A percentile compares a stretch with the other conserved stretches of the same genome.
Conservation (phyloP, 2,888 invertebrate genomes). For the Seira ritae region DNA sequence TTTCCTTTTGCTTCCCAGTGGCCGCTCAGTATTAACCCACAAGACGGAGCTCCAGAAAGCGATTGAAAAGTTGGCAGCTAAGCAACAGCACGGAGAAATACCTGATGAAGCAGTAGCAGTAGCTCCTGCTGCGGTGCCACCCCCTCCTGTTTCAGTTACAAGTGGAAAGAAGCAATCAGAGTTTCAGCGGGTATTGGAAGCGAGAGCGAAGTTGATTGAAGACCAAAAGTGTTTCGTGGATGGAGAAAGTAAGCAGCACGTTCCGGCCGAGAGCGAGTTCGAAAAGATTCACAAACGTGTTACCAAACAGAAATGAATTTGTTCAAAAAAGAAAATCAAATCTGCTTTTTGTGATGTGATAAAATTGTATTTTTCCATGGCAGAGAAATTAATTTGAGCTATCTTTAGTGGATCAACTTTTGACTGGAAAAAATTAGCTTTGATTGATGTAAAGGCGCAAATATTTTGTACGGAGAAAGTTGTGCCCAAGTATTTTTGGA, state of each 20-base stretch:
- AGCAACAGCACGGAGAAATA: not conserved
- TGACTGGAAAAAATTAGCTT: too few species aligned
- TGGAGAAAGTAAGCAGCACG: constrained; percentile 13
- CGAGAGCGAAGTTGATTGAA: constrained; percentile 39
- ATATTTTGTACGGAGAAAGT: too few species aligned
- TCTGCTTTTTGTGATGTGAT: too few species aligned
- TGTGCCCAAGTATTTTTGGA: too few species aligned
- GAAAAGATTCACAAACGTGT: constrained; percentile 47
- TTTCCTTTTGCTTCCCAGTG: too few species aligned
- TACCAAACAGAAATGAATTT: not conserved
- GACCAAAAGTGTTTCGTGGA: constrained; percentile 53
- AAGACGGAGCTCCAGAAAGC: constrained; percentile 46
- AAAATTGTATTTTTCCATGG: too few species aligned
- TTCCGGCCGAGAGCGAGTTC: constrained; percentile 36
- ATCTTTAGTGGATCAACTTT: too few species aligned
- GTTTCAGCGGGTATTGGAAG: constrained; percentile 40
- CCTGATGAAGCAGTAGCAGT: constrained; percentile 21
- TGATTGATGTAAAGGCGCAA: too few species aligned
- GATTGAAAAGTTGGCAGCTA: constrained; percentile 39
- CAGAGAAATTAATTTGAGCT: too few species aligned
- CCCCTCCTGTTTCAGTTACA: constrained; percentile 1
- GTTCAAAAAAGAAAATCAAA: too few species aligned
- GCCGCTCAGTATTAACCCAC: constrained; percentile 51
- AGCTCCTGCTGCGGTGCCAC: not conserved
- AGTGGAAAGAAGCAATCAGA: constrained; percentile 30